A percentile compares a stretch with the other conserved stretches of the same genome.
These are phyloP conservation scores for Oreochromis niloticus DNA, from an alignment of 2,113 vertebrate species.

Conservation along the genomic window DNA sequence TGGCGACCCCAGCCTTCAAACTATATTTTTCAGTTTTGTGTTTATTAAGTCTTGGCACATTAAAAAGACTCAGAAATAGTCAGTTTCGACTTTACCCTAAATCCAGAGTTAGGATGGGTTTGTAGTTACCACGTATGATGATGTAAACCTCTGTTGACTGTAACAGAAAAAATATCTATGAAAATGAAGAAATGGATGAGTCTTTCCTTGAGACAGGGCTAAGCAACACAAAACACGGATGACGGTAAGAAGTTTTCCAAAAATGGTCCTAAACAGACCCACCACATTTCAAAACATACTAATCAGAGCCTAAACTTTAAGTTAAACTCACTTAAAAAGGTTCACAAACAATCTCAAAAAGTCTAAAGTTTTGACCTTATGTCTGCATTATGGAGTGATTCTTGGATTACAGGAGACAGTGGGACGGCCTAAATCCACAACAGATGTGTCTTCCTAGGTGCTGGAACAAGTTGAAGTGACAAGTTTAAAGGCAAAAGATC, in stretches of 20 bases:
- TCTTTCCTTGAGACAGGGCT: no score
- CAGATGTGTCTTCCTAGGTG: background rate
- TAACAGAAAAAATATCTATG: no score
- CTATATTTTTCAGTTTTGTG: background rate
- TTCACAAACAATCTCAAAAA: background rate
- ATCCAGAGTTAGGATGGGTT: no score
- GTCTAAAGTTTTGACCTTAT: background rate
- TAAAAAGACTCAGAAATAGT: no score
- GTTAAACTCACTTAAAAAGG: background rate
- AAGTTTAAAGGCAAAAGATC: background rate
- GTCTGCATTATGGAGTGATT: background rate
- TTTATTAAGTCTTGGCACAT: background rate
- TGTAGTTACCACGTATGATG: no score
- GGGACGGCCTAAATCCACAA: background rate
- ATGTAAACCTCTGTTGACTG: no score
- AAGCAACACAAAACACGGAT: fast-evolving
- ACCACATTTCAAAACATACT: background rate
- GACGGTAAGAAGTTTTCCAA: background rate
- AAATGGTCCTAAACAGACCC: background rate
- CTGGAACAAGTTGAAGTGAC: background rate
- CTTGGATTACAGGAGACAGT: background rate
- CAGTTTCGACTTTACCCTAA: no score
- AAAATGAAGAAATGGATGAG: no score
- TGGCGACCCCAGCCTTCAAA: background rate
- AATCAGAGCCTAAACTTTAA: background rate